Base-by-base conservation (phyloP, 1,140 invertebrate species). In the Bicyclus anynana region DNA sequence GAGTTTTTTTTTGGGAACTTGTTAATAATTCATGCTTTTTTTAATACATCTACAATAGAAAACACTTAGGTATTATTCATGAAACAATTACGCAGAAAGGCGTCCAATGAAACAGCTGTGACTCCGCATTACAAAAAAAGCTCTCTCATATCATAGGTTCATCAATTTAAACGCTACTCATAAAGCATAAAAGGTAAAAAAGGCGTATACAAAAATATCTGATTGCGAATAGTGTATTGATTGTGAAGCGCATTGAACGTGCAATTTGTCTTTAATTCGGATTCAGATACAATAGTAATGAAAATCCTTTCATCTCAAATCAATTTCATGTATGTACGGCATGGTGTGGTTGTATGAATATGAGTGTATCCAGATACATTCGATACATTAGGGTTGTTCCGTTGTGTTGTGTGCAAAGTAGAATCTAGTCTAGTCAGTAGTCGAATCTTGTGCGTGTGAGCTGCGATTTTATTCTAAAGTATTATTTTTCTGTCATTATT, bases 241-340 rank as follows among this genome's bases (percentile, higher is more conserved):
- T 61, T 67, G 62, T 72, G 55, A 57, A 44, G 63, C 44, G 46
- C 33, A 72, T 66, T 73, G 70, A 73, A 70, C 69, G 67, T 76
- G 62, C 74, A 74, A 74, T 76, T 71, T 73, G 73, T 76, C 70
- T 73, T 73, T 76, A 76, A 76, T 76, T 76, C 69, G 68, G 71
- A 73, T 69, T 62, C 59, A 65, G 61, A 69, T 76, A 76, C 76
- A 79, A 78, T 81, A 58, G 57, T 63, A 63, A 67, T 68, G 70
- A 64, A 70, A 69, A 75, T 69, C 70, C 75, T 82, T 82, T 80
- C 77, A 80, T 77, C 68, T 72, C 69, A 63, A 78, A 78, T 80
- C 77, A 77, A 78, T 80, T 77, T 79, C 69, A 76, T 73, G 44
- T 47, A 47, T 47, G 44, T 47, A 27, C 13, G 33, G 33, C 13